Conservation (phyloP, 2,888 invertebrate species). For the Hyles lineata region DNA sequence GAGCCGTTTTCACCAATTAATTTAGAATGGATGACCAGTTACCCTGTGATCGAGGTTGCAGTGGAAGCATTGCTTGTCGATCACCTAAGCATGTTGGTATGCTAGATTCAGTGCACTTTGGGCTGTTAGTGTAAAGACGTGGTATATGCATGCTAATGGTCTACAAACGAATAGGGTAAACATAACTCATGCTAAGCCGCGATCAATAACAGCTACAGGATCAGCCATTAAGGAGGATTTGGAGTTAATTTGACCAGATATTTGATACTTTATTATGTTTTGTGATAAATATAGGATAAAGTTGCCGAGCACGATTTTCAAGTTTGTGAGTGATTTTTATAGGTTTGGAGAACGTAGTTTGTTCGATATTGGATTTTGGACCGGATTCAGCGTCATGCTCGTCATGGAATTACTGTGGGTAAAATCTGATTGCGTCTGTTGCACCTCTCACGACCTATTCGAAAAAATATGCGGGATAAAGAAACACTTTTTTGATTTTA, state of each 20-base stretch:
- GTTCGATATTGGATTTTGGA: not conserved
- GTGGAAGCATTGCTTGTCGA: not conserved
- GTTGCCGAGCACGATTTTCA: too few relatives aligned
- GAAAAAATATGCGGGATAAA: not conserved
- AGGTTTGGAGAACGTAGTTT: not conserved
- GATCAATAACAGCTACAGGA: not conserved
- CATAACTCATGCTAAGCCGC: not conserved
- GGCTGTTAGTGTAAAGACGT: not conserved
- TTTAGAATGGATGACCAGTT: constrained; percentile 13
- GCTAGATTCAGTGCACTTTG: not conserved
- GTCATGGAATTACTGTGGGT: not conserved
- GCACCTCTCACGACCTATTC: not conserved
- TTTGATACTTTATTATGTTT: not conserved
- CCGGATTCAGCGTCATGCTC: not conserved
- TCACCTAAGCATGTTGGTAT: not conserved
- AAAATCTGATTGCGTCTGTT: not conserved
- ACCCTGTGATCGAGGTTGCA: not conserved
- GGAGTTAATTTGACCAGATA: not conserved
- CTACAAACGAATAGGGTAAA: not conserved
- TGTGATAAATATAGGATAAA: not conserved
- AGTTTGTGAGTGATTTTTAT: not conserved
- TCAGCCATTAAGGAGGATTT: not conserved
- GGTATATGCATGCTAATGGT: not conserved
- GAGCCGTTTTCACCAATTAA: constrained; percentile 20
- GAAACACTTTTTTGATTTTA: not conserved